Evolutionary conservation across 2,888 invertebrate species (phyloP).

Genomic region (Sphinx pinastri): DNA sequence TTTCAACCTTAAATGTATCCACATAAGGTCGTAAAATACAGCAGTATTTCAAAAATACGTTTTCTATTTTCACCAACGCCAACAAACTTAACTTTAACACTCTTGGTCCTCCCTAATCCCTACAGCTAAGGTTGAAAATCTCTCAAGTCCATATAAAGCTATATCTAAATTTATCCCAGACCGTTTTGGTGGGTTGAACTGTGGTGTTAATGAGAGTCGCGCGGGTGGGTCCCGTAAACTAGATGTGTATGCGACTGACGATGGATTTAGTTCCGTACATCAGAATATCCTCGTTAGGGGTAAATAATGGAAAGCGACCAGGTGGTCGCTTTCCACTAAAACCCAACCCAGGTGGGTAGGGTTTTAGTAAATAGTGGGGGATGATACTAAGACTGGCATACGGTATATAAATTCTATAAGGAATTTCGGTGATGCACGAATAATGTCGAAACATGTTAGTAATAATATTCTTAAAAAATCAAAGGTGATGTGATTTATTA

Average conservation of each 20-base stretch:
- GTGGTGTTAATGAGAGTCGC: constrained; percentile 48
- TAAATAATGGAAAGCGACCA: not conserved
- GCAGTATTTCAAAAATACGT: not conserved
- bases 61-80: not conserved
- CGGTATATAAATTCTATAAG: not conserved
- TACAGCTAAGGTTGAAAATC: not conserved
- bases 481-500: too few relatives aligned
- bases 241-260: constrained; percentile 38
- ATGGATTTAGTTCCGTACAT: constrained; percentile 38
- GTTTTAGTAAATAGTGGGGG: not conserved
- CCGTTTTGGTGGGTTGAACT: constrained; percentile 11
- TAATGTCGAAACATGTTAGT: too few relatives aligned
- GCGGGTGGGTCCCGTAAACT: constrained; percentile 45
- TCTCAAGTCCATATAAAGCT: not conserved
- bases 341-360: too few relatives aligned
- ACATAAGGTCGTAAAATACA: not conserved
- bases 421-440: too few relatives aligned
- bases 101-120: too few relatives aligned
- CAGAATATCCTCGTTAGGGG: constrained; percentile 1
- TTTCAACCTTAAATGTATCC: not conserved
- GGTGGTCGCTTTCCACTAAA: too few relatives aligned
- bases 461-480: too few relatives aligned
- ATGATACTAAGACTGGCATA: not conserved
- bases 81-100: not conserved
- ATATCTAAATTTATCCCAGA: constrained; percentile 6